Evolutionary conservation across 1,140 invertebrate genomes (phyloP), one percentile per base, ranked within the genome.

Genomic region (Telenomus remus): DNA sequence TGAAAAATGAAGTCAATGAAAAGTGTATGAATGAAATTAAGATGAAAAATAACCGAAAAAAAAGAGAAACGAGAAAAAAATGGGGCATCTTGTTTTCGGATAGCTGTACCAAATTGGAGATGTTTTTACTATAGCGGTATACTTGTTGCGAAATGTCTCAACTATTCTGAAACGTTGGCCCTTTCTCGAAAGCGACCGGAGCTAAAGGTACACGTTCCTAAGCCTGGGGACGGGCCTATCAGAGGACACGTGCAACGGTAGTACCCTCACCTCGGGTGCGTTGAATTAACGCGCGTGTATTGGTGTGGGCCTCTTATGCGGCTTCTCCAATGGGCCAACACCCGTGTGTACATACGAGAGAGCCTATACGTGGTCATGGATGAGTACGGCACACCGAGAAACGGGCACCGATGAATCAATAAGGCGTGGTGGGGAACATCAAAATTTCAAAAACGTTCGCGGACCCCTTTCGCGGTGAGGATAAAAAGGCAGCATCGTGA

Each of bases 401-500:
- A 76, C 73, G 76, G n/a, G 78, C 79, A 80, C 76, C 75, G 74
- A 81, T 77, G 85, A 85, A 82, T 83, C 84, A 85, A 83, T 84
- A 82, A 68, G 69, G 70, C 89, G 59, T 91, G 92, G 80, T 94
- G 93, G 93, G 93, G 92, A 84, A 92, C 93, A 87, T 90, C 90
- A 81, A 90, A 88, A 88, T 88, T 88, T 88, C 86, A 88, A 88
- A 87, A 87, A 88, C 86, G 87, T 88, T 87, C 85, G 82, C 85
- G 85, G 86, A 78, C 86, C 86, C 86, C 86, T 87, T 88, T 88
- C 86, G 86, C 85, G 86, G 82, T 76, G 82, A 86, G 86, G 85
- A 88, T 88, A 88, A 87, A 74, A 88, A 88, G 86, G 85, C 85
- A 86, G 86, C 81, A 85, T 87, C 86, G 85, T 79, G 85, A 87